Evolutionary conservation across 2,113 vertebrate genomes (phyloP), one percentile per base, ranked within the genome.

Genomic region (Gymnocephalus cernua): DNA sequence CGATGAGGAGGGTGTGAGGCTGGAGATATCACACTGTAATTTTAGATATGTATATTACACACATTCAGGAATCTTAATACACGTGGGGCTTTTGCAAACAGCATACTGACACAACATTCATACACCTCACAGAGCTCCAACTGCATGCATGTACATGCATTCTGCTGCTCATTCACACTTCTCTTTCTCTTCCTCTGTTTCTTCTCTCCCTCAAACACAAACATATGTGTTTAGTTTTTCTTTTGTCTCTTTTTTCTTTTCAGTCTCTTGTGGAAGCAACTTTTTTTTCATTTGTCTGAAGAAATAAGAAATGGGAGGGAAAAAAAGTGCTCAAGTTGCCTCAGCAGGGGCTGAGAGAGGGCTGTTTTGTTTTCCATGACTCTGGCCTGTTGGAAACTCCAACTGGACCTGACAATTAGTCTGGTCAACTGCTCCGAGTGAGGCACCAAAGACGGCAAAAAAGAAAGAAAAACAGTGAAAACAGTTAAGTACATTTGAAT

Each of bases 1-100:
- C 44, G 53, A 80, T 85, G 89, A 71, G 65, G 80, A 56, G 77
- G 59, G 72, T 27, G 80, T 57, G 81, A 83, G 85, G 64, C 63
- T 82, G 16, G 16, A 78, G 85, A 89, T 82, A 87, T 78, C 67
- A 45, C 76, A 68, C 79, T 73, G 88, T 86, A 85, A 92, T 92
- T 91, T 87, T 25, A 92, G 83, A 92, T 85, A 89, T 90, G 87
- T 90, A 79, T 83, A 78, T 90, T 84, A 19, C 63, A 81, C 82
- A 77, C 84, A 76, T 72, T 62, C 59, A 68, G 78, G 87, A 82
- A 84, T 81, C 78, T 82, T 74, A 80, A 86, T 81, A 50, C 79
- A 79, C 83, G 82, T 16, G 44, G 54, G 72, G 53, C 44, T 74
- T 76, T 87, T 10, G n/a, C 74, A 85, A 70, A 67, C 69, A 57